Percentiles rank a stretch among this genome's conserved stretches.
Evolutionary conservation across 2,797 vertebrate species (phyloP).

Genomic region (Scleropages formosus): DNA sequence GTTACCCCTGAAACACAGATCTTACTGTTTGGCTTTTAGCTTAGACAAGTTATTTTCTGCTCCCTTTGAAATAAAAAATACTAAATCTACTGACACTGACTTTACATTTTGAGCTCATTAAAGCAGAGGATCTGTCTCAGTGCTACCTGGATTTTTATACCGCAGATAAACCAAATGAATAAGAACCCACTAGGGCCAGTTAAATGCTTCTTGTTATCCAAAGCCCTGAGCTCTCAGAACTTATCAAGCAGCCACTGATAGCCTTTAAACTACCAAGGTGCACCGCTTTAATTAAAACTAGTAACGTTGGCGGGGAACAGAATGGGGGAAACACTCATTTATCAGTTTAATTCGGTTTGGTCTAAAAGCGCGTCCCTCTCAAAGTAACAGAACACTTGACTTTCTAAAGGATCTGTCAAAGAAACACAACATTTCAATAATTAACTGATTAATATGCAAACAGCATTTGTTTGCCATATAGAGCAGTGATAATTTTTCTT

Average conservation of each 20-base stretch:
- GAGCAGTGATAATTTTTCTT: conserved; percentile 29
- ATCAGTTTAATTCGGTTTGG: conserved; percentile 51
- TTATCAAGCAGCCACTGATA: conserved; percentile 75
- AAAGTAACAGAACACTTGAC: neutral
- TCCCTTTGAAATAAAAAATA: conserved; percentile 51
- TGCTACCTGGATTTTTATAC: conserved; percentile 69
- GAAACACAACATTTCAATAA: conserved; percentile 28
- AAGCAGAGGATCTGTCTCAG: conserved; percentile 72
- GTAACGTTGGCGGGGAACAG: conserved; percentile 59
- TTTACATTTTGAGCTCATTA: conserved; percentile 79
- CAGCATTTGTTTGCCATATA: conserved; percentile 34
- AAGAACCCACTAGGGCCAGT: conserved; percentile 71
- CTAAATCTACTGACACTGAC: conserved; percentile 60
- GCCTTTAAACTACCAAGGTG: conserved; percentile 79
- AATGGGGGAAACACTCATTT: conserved; percentile 60
- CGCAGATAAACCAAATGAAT: conserved; percentile 80
- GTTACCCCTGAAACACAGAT: conserved; percentile 75
- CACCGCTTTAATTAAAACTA: conserved; percentile 78
- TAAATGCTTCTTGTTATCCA: conserved; percentile 75
- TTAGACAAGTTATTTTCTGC: conserved; percentile 65
- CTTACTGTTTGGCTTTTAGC: conserved; percentile 72
- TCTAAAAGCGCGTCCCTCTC: conserved; percentile 43
- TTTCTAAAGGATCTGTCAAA: conserved; percentile 29
- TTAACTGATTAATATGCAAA: conserved; percentile 34
- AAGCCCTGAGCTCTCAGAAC: conserved; percentile 70